Evolutionary conservation across 1,140 invertebrate species (phyloP).

Genomic region (Vanessa atalanta): DNA sequence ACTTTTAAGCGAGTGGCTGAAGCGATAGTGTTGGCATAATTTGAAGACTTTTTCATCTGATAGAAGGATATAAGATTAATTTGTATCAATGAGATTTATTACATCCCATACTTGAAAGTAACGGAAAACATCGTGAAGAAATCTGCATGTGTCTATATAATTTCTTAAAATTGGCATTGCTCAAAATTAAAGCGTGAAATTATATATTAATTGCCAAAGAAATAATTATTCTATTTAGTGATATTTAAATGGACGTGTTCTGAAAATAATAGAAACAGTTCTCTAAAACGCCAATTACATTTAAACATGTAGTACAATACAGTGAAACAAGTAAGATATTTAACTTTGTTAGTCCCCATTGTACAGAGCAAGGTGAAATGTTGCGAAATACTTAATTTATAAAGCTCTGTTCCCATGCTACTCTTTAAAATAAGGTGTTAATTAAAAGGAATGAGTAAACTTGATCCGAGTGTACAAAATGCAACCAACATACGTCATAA

Average conservation of each 20-base stretch:
- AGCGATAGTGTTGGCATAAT: no score
- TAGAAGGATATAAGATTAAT: no score
- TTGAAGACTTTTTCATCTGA: no score
- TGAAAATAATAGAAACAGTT: constrained; percentile 14
- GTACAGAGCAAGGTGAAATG: constrained; percentile 36
- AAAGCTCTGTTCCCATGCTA: constrained; percentile 14
- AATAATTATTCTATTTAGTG: no score
- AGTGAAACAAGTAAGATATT: constrained; percentile 25
- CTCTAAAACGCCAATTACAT: constrained; percentile 10
- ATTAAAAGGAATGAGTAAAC: no score
- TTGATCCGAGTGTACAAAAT: no score
- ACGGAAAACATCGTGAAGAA: no score
- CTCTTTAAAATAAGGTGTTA: not conserved
- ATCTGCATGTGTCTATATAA: not conserved
- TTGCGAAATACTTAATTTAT: constrained; percentile 31
- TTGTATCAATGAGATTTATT: no score
- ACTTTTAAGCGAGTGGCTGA: no score
- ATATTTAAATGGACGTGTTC: not conserved
- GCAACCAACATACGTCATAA: no score
- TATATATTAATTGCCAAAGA: not conserved
- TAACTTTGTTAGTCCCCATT: constrained; percentile 29
- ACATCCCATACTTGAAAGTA: no score
- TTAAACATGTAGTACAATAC: constrained; percentile 26
- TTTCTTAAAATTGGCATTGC: not conserved
- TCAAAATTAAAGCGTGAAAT: not conserved